phyloP scores from a whole-genome alignment of 2,888 invertebrate genomes.

The Diarsia dahlii region DNA sequence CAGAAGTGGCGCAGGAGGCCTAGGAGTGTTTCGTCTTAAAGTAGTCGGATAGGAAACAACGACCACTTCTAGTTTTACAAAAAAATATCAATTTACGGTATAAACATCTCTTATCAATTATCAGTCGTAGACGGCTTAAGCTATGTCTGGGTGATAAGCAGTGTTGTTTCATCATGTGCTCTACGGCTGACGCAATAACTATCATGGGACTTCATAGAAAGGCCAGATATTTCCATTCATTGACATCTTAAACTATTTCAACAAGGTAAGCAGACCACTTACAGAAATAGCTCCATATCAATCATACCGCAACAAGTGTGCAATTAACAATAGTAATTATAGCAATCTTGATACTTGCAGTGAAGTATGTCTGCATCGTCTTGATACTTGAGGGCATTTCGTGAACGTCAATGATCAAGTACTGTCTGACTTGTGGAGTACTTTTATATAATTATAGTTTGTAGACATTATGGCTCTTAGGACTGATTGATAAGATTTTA shows the following conservation, averaged over 20 bases:
- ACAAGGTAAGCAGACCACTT: constrained; percentile 41
- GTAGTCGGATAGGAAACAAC: background rate
- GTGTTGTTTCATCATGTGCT: constrained; percentile 2
- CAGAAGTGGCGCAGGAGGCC: background rate
- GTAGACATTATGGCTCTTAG: constrained; percentile 24
- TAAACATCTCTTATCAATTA: background rate
- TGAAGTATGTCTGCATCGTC: constrained; percentile 54
- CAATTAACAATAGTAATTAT: constrained; percentile 51
- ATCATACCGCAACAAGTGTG: constrained; percentile 21
- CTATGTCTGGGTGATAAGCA: constrained; percentile 10
- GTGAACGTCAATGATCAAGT: constrained; percentile 23
- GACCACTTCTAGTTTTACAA: background rate
- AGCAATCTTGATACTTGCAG: constrained; percentile 40
- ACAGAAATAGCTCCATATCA: constrained; percentile 35
- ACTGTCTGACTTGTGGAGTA: constrained; percentile 21
- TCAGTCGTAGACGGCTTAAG: constrained; percentile 1
- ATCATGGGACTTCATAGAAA: constrained; percentile 14
- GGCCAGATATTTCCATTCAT: constrained; percentile 32
- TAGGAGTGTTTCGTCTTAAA: background rate
- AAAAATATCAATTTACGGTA: background rate
- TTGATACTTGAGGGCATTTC: constrained; percentile 48
- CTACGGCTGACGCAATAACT: constrained; percentile 12
- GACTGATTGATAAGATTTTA: background rate
- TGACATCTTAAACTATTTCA: constrained; percentile 11
- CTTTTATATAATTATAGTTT: constrained; percentile 14